A percentile compares a stretch with the other conserved stretches of the same genome.
These are phyloP conservation scores for Caenorhabditis brenneri DNA, from an alignment of 1,140 invertebrate species.

Conservation along the genomic window DNA sequence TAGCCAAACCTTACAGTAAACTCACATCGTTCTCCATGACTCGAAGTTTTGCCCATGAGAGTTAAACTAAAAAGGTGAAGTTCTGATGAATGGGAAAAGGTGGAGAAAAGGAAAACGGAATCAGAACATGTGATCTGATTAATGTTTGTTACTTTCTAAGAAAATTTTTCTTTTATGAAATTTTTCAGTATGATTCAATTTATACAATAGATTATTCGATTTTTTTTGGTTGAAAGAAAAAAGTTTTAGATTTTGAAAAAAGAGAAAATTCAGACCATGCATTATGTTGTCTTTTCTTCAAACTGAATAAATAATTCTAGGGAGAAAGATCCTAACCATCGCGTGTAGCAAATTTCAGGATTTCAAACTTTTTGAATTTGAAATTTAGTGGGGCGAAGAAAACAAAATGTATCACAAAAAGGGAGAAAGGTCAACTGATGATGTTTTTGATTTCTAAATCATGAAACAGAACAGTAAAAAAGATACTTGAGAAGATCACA, in stretches of 20 bases:
- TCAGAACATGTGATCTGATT: neutral
- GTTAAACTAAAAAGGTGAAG: too few relatives aligned
- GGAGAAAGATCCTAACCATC: neutral
- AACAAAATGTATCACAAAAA: too few relatives aligned
- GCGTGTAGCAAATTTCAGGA: neutral
- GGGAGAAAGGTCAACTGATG: neutral
- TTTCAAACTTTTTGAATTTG: neutral
- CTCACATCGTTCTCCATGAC: constrained; percentile 44
- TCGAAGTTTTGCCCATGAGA: neutral
- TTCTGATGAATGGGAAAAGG: neutral
- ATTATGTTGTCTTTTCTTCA: neutral
- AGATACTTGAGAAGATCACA: too few relatives aligned
- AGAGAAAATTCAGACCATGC: neutral
- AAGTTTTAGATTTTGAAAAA: neutral
- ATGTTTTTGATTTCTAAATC: neutral
- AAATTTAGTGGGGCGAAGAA: neutral
- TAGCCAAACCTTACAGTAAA: neutral
- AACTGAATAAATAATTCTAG: constrained; percentile 14
- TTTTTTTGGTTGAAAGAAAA: neutral
- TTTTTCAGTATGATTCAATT: neutral
- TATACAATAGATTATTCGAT: neutral
- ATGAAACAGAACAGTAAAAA: neutral
- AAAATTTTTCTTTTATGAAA: neutral
- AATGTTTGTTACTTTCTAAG: too few relatives aligned
- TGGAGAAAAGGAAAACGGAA: neutral